Conservation (phyloP, 2,113 vertebrate species). For the Corythoichthys intestinalis region DNA sequence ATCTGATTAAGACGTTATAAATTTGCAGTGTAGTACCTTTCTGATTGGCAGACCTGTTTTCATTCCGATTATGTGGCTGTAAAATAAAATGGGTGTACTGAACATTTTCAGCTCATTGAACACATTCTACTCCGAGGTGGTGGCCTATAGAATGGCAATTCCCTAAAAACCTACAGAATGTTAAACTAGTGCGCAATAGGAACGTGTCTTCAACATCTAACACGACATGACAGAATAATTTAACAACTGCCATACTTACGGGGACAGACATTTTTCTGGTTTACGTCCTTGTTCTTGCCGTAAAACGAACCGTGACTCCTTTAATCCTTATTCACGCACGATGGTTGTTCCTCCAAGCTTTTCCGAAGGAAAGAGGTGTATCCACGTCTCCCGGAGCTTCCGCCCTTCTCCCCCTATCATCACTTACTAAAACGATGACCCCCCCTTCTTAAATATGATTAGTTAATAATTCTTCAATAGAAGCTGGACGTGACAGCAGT, state of each 20-base stretch:
- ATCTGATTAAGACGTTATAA: too few relatives aligned
- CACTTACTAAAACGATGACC: neutral
- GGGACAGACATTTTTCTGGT: conserved; percentile 60
- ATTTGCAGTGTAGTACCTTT: too few relatives aligned
- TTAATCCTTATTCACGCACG: neutral
- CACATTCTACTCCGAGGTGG: too few relatives aligned
- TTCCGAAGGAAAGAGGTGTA: neutral
- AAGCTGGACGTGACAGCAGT: neutral
- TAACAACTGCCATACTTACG: conserved; percentile 42
- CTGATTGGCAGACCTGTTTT: too few relatives aligned
- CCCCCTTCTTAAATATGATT: neutral
- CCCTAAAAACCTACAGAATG: too few relatives aligned
- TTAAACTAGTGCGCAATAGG: neutral
- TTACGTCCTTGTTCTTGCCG: conserved; percentile 5
- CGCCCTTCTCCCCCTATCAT: neutral
- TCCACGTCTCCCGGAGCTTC: conserved; percentile 8
- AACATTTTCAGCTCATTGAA: too few relatives aligned
- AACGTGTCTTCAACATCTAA: neutral
- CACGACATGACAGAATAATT: neutral
- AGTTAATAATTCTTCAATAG: neutral
- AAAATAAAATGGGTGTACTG: too few relatives aligned
- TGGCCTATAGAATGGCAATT: too few relatives aligned
- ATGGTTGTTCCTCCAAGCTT: neutral
- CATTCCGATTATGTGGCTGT: too few relatives aligned
- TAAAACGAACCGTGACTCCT: neutral